These are phyloP conservation scores for Alces alces DNA, from an alignment of 2,113 vertebrate species.

Conservation along the genomic window DNA sequence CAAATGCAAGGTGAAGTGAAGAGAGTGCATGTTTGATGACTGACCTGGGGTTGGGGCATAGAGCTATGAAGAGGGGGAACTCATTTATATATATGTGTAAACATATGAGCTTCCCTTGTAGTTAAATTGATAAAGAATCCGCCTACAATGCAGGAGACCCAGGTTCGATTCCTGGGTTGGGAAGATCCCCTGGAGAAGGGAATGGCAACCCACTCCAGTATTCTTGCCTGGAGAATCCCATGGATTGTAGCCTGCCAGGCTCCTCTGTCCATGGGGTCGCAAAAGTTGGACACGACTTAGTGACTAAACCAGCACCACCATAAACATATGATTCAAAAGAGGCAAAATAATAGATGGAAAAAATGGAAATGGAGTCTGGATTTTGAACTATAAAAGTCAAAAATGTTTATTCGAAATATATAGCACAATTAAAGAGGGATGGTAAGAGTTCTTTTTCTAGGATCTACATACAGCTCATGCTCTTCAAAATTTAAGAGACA, in stretches of 20 bases:
- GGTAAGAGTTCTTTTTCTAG: background rate
- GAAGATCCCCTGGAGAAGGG: background rate
- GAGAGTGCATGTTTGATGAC: background rate
- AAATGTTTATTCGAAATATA: background rate
- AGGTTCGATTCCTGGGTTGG: background rate
- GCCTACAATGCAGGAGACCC: background rate
- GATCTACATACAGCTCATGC: background rate
- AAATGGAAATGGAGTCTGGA: background rate
- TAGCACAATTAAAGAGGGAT: background rate
- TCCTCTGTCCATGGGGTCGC: background rate
- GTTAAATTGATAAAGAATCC: background rate
- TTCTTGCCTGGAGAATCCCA: background rate
- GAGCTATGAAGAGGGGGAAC: background rate
- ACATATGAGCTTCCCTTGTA: background rate
- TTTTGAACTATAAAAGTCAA: background rate
- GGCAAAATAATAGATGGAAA: background rate
- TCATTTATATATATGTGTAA: background rate
- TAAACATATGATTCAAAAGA: background rate
- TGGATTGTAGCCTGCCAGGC: background rate
- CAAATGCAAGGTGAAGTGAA: background rate
- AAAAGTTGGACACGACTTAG: background rate
- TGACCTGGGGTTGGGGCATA: background rate
- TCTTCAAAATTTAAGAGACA: constrained; percentile 10
- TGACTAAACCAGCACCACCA: background rate
- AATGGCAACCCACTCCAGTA: background rate